These are phyloP conservation scores for Acridotheres tristis DNA, from an alignment of 2,797 vertebrate genomes.

Conservation along the genomic window DNA sequence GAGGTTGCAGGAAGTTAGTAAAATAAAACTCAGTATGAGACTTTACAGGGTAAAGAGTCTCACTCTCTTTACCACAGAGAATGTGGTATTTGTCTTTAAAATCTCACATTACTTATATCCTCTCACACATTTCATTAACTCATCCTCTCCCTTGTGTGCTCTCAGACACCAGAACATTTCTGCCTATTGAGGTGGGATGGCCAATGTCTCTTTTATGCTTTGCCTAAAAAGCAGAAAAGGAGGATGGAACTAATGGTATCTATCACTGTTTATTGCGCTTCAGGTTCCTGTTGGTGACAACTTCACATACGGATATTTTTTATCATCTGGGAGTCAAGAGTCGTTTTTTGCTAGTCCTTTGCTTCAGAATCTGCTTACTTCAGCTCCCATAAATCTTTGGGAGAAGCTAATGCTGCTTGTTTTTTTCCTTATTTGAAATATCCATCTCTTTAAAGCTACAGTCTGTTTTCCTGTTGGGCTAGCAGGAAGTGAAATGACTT, in stretches of 20 bases:
- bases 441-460: neutral
- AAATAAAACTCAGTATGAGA: neutral
- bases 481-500: neutral
- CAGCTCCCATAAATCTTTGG: neutral
- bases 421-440: neutral
- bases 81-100: neutral
- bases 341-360: neutral
- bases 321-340: neutral
- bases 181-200: neutral
- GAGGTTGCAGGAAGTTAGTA: neutral
- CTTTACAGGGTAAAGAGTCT: neutral
- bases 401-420: neutral
- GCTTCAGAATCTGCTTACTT: neutral
- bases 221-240: too few species aligned
- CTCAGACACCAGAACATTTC: too few species aligned
- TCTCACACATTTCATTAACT: neutral
- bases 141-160: neutral
- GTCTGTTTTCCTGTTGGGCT: neutral
- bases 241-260: neutral
- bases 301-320: accelerated
- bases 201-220: neutral
- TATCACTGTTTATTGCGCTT: neutral
- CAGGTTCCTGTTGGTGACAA: neutral
- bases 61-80: neutral
- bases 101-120: neutral